Percentiles rank a stretch among this genome's conserved stretches.
phyloP scores from a whole-genome alignment of 2,797 vertebrate genomes.

The Zalophus californianus region DNA sequence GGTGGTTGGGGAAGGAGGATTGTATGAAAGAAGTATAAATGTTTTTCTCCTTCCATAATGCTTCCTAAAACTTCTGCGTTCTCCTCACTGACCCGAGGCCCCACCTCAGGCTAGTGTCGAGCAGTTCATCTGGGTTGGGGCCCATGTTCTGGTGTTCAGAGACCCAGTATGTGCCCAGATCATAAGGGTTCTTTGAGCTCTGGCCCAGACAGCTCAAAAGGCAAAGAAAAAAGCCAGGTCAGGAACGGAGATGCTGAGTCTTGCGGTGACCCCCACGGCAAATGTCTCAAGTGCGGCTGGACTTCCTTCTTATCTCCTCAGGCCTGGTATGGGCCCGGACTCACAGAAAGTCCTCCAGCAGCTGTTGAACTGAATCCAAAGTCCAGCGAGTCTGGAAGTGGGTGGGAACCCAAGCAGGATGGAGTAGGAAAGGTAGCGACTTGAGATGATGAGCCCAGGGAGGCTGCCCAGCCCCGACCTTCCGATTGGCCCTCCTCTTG shows the following conservation, averaged over 20 bases:
- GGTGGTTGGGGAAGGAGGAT: neutral
- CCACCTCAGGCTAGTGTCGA: neutral
- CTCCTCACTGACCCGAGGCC: neutral
- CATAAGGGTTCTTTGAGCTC: neutral
- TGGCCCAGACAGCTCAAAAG: conserved; percentile 6
- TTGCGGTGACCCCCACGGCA: neutral
- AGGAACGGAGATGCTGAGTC: neutral
- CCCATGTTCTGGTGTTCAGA: conserved; percentile 29
- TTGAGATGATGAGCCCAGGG: neutral
- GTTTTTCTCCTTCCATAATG: neutral
- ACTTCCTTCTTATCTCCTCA: neutral
- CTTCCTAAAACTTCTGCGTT: neutral
- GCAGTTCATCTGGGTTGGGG: neutral
- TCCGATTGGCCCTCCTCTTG: neutral
- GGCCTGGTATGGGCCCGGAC: neutral
- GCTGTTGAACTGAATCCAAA: neutral
- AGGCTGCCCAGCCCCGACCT: neutral
- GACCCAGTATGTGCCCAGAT: neutral
- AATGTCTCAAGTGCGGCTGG: neutral
- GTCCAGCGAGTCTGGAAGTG: neutral
- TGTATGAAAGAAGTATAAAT: neutral
- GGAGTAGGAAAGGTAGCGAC: neutral
- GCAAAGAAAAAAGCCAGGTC: neutral
- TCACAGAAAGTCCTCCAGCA: neutral
- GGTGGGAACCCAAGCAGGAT: neutral